Base-by-base conservation (phyloP, 2,888 invertebrate species). In the Mesorhabditis spiculigera region DNA sequence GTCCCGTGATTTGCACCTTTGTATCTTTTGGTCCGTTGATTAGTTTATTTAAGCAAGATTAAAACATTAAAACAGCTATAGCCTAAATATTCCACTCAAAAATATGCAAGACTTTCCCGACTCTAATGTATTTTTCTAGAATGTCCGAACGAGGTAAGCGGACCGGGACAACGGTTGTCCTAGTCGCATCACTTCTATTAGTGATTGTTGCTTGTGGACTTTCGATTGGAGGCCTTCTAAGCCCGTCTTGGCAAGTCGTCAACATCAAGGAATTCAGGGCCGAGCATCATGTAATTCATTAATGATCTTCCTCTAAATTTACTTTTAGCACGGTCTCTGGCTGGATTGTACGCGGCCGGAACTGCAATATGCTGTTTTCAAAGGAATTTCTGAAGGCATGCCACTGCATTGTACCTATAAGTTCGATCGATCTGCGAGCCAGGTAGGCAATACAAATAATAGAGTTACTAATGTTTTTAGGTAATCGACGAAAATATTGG, bases 361-460 rank as follows among this genome's bases (percentile, higher is more conserved):
- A 50, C 68, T 75, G 28, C 77, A 75, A 62, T 44, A 76, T 28
- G 69, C 72, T n/a, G 69, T 74, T 5, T 68, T 69, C 42, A 67
- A 74, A n/a, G 71, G 71, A 61, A 72, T 77, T 58, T 74, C 69
- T 41, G 79, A 81, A 41, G 73, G 75, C 65, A 72, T 77, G 50
- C 83, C 84, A 3, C 75, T 84, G 43, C 84, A 84, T 67, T 84
- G 84, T 69, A 84, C 85, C 5, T 84, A 84, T 70, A 84, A 84
- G 69, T 84, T 84, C 65, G 84, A 84, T 73, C 68, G 74, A 45
- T 78, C 81, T 4, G 82, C 83, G 3, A 78, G 74, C 43, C 76
- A 77, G 72, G 77, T 71, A 50, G 61, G 67, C 5, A 6, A 42
- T 66, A 4, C n/a, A 50, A 66, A 43, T 28, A 28, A 28, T 28